Evolutionary conservation across 1,140 invertebrate genomes (phyloP).

Genomic region (Drosophila melanica): DNA sequence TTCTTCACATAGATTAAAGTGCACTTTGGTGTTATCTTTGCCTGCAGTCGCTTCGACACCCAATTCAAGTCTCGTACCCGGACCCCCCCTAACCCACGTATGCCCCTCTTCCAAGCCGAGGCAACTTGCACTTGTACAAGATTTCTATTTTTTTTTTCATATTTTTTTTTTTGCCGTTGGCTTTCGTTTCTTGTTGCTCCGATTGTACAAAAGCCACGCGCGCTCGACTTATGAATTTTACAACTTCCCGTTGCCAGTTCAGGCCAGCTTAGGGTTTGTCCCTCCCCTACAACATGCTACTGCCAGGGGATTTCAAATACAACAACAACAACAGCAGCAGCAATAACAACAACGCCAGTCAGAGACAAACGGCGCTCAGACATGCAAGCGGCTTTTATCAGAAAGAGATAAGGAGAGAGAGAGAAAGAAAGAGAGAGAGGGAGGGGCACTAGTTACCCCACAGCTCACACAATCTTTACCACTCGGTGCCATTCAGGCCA

Average conservation of each 20-base stretch:
- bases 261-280: conserved; percentile 61
- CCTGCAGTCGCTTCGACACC: conserved; percentile 60
- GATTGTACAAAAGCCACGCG: conserved; percentile 74
- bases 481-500: conserved; percentile 66
- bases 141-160: conserved; percentile 22
- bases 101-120: conserved; percentile 21
- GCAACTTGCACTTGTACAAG: conserved; percentile 67
- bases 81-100: not conserved
- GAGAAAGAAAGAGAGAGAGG: too few species aligned
- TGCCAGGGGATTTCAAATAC: conserved; percentile 50
- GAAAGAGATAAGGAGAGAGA: too few species aligned
- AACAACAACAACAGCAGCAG: conserved; percentile 31
- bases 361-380: conserved; percentile 75
- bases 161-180: conserved; percentile 17
- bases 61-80: conserved; percentile 14
- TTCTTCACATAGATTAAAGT: conserved; percentile 78
- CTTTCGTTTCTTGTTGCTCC: conserved; percentile 58
- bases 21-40: conserved; percentile 78
- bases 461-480: not conserved
- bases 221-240: conserved; percentile 78
- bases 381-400: conserved; percentile 73
- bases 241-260: conserved; percentile 72
- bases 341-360: conserved; percentile 14
- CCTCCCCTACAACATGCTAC: conserved; percentile 35
- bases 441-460: too few species aligned